Base-by-base conservation (phyloP, 2,797 vertebrate genomes). In the Carduelis carduelis region DNA sequence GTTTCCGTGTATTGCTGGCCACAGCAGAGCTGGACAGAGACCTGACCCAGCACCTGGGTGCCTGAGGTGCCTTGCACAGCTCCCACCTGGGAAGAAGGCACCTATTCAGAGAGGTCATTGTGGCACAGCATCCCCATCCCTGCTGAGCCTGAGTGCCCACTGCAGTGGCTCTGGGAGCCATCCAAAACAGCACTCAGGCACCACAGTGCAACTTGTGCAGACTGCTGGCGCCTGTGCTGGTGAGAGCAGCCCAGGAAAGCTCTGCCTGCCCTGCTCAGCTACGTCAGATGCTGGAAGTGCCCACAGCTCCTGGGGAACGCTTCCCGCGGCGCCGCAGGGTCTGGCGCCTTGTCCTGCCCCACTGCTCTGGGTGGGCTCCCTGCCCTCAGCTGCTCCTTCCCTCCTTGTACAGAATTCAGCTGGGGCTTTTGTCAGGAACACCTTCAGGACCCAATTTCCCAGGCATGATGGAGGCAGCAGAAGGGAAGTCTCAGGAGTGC, bases 151-250 rank as follows among this genome's bases (percentile, higher is more conserved):
- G 57, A 47, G 66, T 61, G 83, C 78, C 75, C 81, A 37, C 43
- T 0, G 68, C 71, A 64, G 89, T n/a, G 5, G 68, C 92, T 86
- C 94, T 97, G 94, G 96, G 94, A 95, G 70, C 66, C 59, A 94
- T 97, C 94, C 96, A 97, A 82, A 94, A 91, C 14, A 93, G 91
- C 96, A 97, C 94, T 97, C 95, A 96, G 90, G 90, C 94, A 91
- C 74, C 27, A 1, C 82, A 96, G 69, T 79, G 85, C 90, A 90
- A 50, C 93, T 95, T 21, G 0, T 22, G 85, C 95, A 97, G 96
- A 95, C 95, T 94, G 85, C 93, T 89, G 96, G 94, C 80, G 91
- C 93, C 94, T 90, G 85, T 72, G 90, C 89, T 88, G 27, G 3
- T 57, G 80, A 59, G 46, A 96, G 87, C 72, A 88, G 19, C 94